These are phyloP conservation scores for Ellobius talpinus DNA, from an alignment of 2,113 vertebrate genomes.

Conservation along the genomic window DNA sequence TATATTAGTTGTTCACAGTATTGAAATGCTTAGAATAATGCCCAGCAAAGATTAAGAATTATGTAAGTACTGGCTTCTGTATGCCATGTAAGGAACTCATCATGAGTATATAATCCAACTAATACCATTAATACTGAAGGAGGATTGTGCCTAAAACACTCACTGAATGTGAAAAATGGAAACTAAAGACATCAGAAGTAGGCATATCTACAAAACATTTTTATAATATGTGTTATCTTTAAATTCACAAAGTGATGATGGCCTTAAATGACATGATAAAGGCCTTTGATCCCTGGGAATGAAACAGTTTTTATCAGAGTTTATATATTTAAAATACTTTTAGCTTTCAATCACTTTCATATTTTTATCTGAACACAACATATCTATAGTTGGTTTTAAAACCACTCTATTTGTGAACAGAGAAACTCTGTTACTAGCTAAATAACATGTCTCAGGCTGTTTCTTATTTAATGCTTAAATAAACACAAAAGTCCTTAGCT, in stretches of 20 bases:
- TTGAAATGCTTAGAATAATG: constrained; percentile 6
- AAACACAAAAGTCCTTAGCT: background rate
- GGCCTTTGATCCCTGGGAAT: background rate
- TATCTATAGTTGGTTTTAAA: constrained; percentile 12
- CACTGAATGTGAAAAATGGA: background rate
- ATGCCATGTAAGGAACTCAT: background rate
- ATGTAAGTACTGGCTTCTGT: background rate
- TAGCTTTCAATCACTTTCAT: constrained; percentile 34
- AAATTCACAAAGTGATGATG: background rate
- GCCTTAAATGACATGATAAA: background rate
- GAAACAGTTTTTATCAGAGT: constrained; percentile 54
- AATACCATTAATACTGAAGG: background rate
- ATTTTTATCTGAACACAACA: constrained; percentile 28
- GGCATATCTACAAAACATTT: constrained; percentile 23
- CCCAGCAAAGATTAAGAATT: background rate
- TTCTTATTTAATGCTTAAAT: constrained; percentile 54
- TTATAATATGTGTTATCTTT: constrained; percentile 25
- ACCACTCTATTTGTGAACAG: background rate
- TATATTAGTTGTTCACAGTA: background rate
- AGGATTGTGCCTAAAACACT: background rate
- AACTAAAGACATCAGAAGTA: background rate
- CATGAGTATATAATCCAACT: background rate
- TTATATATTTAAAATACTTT: constrained; percentile 58
- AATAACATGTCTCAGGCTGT: constrained; percentile 12
- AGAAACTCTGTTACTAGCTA: constrained; percentile 18